Conservation (phyloP, 2,113 vertebrate species). For the Toxotes jaculatrix region DNA sequence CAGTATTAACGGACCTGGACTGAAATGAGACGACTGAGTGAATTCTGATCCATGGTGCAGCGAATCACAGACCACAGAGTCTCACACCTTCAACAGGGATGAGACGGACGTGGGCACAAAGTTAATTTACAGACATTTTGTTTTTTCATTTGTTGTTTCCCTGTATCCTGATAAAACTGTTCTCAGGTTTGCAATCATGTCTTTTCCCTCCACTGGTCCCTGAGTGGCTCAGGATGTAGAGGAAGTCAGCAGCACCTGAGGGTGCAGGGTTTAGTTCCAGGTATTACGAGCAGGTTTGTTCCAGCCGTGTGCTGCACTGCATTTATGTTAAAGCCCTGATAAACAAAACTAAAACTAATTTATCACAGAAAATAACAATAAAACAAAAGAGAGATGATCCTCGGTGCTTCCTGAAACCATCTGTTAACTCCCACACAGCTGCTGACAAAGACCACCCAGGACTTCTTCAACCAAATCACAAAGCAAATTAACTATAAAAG, state of each 20-base stretch:
- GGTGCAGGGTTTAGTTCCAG: neutral
- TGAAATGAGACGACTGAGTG: no score
- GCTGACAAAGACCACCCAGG: constrained; percentile 63
- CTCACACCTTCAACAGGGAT: no score
- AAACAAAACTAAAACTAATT: constrained; percentile 50
- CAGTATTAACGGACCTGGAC: neutral
- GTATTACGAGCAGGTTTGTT: constrained; percentile 21
- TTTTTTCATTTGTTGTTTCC: neutral
- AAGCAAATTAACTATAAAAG: constrained; percentile 65
- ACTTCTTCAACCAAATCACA: constrained; percentile 59
- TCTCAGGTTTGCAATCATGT: neutral
- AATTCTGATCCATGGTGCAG: no score
- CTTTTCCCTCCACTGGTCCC: neutral
- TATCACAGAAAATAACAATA: constrained; percentile 44
- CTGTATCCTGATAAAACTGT: neutral
- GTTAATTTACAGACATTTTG: no score
- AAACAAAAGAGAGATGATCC: constrained; percentile 52
- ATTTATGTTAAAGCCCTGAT: constrained; percentile 12
- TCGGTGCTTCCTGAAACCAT: constrained; percentile 29
- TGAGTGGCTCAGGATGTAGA: neutral
- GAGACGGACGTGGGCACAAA: neutral
- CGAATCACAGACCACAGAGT: no score
- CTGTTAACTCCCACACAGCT: constrained; percentile 67
- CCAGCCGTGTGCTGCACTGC: neutral
- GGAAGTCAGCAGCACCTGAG: neutral